Base-by-base conservation (phyloP, 2,797 vertebrate species). In the Orestias chungarensis region DNA sequence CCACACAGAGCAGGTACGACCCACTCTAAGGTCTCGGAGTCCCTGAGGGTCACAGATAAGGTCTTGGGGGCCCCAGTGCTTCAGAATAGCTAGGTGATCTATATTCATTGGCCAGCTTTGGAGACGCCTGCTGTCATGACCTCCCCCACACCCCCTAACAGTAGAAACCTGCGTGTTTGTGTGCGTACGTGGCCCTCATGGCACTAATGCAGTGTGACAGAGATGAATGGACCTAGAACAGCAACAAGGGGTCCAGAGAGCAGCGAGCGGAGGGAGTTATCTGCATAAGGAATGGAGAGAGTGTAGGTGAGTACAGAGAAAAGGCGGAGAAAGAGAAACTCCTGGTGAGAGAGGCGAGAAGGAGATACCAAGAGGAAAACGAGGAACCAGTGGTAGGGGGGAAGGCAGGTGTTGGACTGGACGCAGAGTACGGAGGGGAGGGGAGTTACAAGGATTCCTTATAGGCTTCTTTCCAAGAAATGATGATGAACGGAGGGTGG, bases 201-300 rank as follows among this genome's bases (percentile, higher is more conserved):
- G 88, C 88, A 87, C 84, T 93, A 93, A 93, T 93, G 84, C 82
- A 84, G 84, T 73, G 82, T 93, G 93, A 93, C 93, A 93, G 81
- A 93, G 93, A 94, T 92, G 86, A 94, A 94, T 94, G 90, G 80
- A 86, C 81, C 83, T 77, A 86, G 89, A 92, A 89, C 86, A 87
- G 88, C 83, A 82, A 84, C 0, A 49, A 88, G 70, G 77, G 75
- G 70, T 89, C 85, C 81, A 67, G 75, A 84, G 79, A 83, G 71
- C 61, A 33, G 71, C 75, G 69, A 66, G 68, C 43, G 23, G 52
- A 79, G 86, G 68, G 85, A 83, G 78, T 71, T 69, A 91, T 91
- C 89, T 93, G 85, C 92, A 91, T 92, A 66, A 61, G 68, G 65
- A 77, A 76, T 54, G 62, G 71, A 79, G 77, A 80, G 70, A 25